Evolutionary conservation across 2,113 vertebrate species (phyloP), one percentile per base, ranked within the genome.

Genomic region (Panthera leo): DNA sequence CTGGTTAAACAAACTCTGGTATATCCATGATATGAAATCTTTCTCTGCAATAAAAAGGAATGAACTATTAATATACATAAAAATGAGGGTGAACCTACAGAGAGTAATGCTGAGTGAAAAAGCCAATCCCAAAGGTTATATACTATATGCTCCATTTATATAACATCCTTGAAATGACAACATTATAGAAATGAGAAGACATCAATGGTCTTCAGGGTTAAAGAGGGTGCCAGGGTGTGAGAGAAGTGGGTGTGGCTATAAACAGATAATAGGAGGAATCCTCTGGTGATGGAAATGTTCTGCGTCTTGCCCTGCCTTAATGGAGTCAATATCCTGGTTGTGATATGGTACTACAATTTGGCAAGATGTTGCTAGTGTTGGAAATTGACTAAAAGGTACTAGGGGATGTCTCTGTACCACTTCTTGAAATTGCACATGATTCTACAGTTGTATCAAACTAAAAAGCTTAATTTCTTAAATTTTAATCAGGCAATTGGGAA

Each of bases 221-320:
- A 48, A 53, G 42, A 42, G 14, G 25, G 3, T 36, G 1, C 25
- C 19, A 71, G 11, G 29, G 18, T 39, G 4, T 39, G 29, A 36
- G 34, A 18, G 10, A 36, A 85, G 25, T 8, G 11, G 12, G 34
- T 4, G 3, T 45, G 27, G 15, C 61, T 70, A 27, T 5, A 29
- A 53, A 23, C 0, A 8, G 31, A 25, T 21, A 23, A 19, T 1
- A 2, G 6, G 36, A 53, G 13, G 16, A 78, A 10, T 31, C 5
- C 2, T 93, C 16, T 0, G 39, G 23, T 11, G 27, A 68, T 23
- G n/a, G 16, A 27, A 29, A 14, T 45, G 7, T 39, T n/a, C 14
- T 78, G 7, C 19, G 3, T 83, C 61, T 83, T 45, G 29, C 14
- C 21, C 21, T 2, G 16, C 21, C 21, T 2, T 51, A 34, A 27